These are phyloP conservation scores for Paraescarpia echinospica DNA, from an alignment of 1,140 invertebrate genomes.

Conservation along the genomic window DNA sequence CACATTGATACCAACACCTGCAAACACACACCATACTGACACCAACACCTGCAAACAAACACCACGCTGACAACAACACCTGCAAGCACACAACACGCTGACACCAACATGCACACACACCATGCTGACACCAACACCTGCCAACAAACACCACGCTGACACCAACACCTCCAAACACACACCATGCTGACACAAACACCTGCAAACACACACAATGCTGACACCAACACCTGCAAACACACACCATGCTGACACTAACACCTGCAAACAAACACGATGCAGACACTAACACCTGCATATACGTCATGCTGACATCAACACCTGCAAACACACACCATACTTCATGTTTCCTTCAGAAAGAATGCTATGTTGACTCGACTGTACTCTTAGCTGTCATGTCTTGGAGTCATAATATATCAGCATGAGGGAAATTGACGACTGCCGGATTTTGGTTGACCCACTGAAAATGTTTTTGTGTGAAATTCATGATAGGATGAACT, in stretches of 20 bases:
- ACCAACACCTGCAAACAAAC: constrained; percentile 72
- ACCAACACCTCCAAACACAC: constrained; percentile 47
- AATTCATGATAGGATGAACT: too few species aligned
- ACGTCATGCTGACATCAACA: too few species aligned
- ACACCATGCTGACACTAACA: too few species aligned
- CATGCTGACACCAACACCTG: constrained; percentile 74
- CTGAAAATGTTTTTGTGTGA: too few species aligned
- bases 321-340: too few species aligned
- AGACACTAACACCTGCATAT: neutral
- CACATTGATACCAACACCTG: neutral
- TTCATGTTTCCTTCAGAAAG: too few species aligned
- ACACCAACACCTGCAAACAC: constrained; percentile 84
- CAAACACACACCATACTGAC: constrained; percentile 72
- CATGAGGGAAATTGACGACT: too few species aligned
- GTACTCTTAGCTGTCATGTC: too few species aligned
- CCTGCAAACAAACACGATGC: neutral
- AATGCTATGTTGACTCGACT: too few species aligned
- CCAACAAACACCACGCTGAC: neutral
- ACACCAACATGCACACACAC: constrained; percentile 73
- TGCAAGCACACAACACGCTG: constrained; percentile 44
- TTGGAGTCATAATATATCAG: too few species aligned
- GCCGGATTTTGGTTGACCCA: too few species aligned
- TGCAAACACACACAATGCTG: constrained; percentile 72
- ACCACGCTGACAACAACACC: constrained; percentile 83
- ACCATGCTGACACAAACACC: constrained; percentile 83